These are phyloP conservation scores for Xyliphius kryptos DNA, from an alignment of 2,113 vertebrate species.

Conservation along the genomic window DNA sequence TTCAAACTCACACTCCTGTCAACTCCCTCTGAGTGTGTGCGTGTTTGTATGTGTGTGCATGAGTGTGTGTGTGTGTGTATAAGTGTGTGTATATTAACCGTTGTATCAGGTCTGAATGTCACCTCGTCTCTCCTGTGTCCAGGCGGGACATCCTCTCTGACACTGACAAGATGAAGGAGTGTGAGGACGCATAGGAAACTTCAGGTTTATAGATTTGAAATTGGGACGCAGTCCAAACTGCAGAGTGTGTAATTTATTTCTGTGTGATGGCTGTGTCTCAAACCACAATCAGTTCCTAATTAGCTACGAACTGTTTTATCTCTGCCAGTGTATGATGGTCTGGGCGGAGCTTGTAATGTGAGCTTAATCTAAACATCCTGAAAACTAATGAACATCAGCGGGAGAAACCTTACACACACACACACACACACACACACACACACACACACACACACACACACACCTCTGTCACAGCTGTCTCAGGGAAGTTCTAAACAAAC, in stretches of 20 bases:
- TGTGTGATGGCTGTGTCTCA: neutral
- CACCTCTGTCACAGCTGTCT: neutral
- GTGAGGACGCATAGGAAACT: conserved; percentile 14
- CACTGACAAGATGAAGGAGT: conserved; percentile 6
- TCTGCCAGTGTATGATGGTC: too few relatives aligned
- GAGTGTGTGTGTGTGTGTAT: conserved; percentile 21
- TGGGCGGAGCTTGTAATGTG: too few relatives aligned
- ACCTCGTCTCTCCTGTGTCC: conserved; percentile 3
- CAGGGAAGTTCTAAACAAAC: neutral
- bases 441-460: neutral
- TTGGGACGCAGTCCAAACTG: conserved; percentile 7
- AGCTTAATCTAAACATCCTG: neutral
- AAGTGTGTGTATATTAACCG: conserved; percentile 6
- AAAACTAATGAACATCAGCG: too few relatives aligned
- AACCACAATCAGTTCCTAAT: neutral
- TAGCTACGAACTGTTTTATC: too few relatives aligned
- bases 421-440: too few relatives aligned
- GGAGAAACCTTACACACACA: too few relatives aligned
- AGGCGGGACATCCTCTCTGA: neutral
- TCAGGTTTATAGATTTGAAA: conserved; percentile 13
- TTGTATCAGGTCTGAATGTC: conserved; percentile 4
- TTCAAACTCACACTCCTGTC: neutral
- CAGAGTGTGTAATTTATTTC: too few relatives aligned
- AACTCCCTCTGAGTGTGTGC: neutral
- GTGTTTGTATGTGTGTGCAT: conserved; percentile 25